Evolutionary conservation across 2,888 invertebrate genomes (phyloP).

Genomic region (Hermodice carunculata): DNA sequence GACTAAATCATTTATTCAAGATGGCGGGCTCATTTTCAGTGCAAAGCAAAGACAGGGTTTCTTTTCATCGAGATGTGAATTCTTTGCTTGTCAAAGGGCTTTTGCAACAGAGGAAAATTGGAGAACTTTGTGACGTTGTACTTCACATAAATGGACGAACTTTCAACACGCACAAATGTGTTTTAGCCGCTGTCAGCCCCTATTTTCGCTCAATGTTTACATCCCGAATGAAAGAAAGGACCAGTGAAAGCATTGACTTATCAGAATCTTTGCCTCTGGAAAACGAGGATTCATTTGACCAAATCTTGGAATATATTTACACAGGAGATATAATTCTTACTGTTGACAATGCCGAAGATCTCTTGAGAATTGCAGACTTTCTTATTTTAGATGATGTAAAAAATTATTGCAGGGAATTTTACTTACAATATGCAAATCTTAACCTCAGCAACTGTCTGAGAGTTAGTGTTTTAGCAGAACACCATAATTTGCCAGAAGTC

Average conservation of each 20-base stretch:
- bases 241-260: slow-evolving; percentile 56
- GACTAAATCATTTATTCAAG: slow-evolving; percentile 2
- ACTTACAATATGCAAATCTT: slow-evolving; percentile 60
- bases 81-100: slow-evolving; percentile 27
- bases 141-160: slow-evolving; percentile 53
- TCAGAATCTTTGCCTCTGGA: slow-evolving; percentile 59
- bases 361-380: slow-evolving; percentile 63
- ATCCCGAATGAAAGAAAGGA: slow-evolving; percentile 62
- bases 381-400: slow-evolving; percentile 64
- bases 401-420: slow-evolving; percentile 63
- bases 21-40: slow-evolving; percentile 32
- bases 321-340: slow-evolving; percentile 58
- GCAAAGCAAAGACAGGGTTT: slow-evolving; percentile 27
- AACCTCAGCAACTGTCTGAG: slow-evolving; percentile 61
- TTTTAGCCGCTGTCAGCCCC: slow-evolving; percentile 63
- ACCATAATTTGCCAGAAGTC: slow-evolving; percentile 60
- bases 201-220: slow-evolving; percentile 67
- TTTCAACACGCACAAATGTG: slow-evolving; percentile 58
- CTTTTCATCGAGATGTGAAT: slow-evolving; percentile 32
- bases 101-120: slow-evolving; percentile 60
- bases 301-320: slow-evolving; percentile 63
- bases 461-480: slow-evolving; percentile 57
- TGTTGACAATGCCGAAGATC: slow-evolving; percentile 58
- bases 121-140: slow-evolving; percentile 62
- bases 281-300: slow-evolving; percentile 54